phyloP scores from a whole-genome alignment of 2,888 invertebrate species.

The Thera obeliscata region DNA sequence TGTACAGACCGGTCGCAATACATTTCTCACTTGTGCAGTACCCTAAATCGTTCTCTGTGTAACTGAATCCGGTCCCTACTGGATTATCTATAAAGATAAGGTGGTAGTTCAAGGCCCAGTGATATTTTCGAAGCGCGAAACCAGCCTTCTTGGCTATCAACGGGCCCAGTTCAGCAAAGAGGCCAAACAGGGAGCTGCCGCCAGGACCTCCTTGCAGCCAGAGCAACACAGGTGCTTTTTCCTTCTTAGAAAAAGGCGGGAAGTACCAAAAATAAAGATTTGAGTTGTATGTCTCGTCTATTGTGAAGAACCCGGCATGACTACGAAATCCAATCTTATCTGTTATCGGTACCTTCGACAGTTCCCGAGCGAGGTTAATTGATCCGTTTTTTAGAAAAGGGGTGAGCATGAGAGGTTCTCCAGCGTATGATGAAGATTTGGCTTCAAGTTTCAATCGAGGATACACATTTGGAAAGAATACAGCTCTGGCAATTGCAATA shows the following conservation, averaged over 20 bases:
- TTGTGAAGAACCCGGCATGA: slow-evolving; percentile 86
- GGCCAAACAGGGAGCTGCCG: slow-evolving; percentile 80
- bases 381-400: slow-evolving; percentile 82
- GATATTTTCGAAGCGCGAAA: slow-evolving; percentile 70
- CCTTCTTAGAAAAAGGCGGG: slow-evolving; percentile 73
- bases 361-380: slow-evolving; percentile 72
- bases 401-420: slow-evolving; percentile 83
- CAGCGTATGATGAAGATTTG: slow-evolving; percentile 49
- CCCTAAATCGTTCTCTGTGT: slow-evolving; percentile 79
- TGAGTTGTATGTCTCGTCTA: slow-evolving; percentile 81
- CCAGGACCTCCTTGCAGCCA: slow-evolving; percentile 87
- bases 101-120: slow-evolving; percentile 85
- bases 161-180: slow-evolving; percentile 86
- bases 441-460: slow-evolving; percentile 63
- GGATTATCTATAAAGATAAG: slow-evolving; percentile 88
- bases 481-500: slow-evolving; percentile 6
- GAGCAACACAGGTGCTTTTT: slow-evolving; percentile 76
- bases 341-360: slow-evolving; percentile 66
- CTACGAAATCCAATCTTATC: slow-evolving; percentile 74
- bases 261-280: slow-evolving; percentile 88
- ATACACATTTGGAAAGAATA: slow-evolving; percentile 53
- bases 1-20: slow-evolving; percentile 82
- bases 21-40: slow-evolving; percentile 83
- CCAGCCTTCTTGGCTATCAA: slow-evolving; percentile 70
- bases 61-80: slow-evolving; percentile 87